These are phyloP conservation scores for Atethmia centrago DNA, from an alignment of 2,888 invertebrate species.

Conservation along the genomic window DNA sequence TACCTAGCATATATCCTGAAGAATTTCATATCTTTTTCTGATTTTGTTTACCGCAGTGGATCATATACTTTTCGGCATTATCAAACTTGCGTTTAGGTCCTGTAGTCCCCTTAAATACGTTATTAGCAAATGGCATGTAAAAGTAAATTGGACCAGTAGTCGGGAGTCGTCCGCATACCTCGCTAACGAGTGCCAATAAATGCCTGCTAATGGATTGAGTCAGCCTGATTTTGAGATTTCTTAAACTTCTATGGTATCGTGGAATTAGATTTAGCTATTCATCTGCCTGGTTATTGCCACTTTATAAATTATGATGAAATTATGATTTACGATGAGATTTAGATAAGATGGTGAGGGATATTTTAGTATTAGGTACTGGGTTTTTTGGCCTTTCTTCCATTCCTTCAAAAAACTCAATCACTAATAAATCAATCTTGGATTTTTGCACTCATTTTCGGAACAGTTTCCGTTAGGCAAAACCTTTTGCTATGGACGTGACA, in stretches of 20 bases:
- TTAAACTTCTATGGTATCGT: constrained; percentile 6
- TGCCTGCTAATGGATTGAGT: constrained; percentile 33
- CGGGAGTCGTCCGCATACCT: constrained; percentile 20
- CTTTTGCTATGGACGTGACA: background rate
- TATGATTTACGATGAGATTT: background rate
- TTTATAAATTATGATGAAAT: background rate
- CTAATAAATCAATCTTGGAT: background rate
- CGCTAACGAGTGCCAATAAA: constrained; percentile 52
- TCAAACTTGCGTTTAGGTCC: too few species aligned
- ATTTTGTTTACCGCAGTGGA: too few species aligned
- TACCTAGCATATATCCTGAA: too few species aligned
- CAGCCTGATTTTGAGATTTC: constrained; percentile 17
- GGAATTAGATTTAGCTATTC: constrained; percentile 14
- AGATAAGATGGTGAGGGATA: background rate
- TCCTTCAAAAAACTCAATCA: background rate
- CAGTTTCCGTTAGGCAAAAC: too few species aligned
- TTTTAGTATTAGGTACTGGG: too few species aligned
- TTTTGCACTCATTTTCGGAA: background rate
- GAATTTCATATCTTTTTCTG: too few species aligned
- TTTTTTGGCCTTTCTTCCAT: background rate
- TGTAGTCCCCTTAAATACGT: constrained; percentile 11
- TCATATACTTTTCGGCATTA: too few species aligned
- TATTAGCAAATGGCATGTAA: constrained; percentile 27
- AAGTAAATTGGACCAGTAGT: constrained; percentile 24
- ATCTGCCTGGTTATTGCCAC: background rate